These are phyloP conservation scores for Euphonia xanthogaster DNA, from an alignment of 2,797 vertebrate species.

Conservation along the genomic window DNA sequence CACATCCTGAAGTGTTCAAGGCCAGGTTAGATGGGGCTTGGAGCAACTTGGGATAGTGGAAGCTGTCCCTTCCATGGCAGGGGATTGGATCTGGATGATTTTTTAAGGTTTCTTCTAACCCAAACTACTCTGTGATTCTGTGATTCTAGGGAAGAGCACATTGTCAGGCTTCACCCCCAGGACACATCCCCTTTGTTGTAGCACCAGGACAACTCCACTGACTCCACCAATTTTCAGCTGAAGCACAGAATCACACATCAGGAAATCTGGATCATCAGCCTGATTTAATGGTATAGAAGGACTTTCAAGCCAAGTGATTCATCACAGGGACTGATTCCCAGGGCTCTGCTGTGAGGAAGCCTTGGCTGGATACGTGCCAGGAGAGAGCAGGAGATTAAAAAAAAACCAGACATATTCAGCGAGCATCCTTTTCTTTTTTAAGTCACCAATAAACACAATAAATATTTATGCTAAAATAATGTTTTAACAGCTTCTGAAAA, in stretches of 20 bases:
- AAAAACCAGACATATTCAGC: neutral
- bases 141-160: neutral
- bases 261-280: constrained; percentile 5
- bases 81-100: neutral
- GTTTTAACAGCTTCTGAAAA: neutral
- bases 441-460: neutral
- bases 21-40: accelerated
- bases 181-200: neutral
- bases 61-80: neutral
- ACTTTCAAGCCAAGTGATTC: neutral
- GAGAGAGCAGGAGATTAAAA: neutral
- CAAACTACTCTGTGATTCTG: neutral
- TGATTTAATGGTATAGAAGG: neutral
- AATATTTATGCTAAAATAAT: constrained; percentile 19
- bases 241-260: neutral
- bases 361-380: neutral
- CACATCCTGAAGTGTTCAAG: neutral
- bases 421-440: neutral
- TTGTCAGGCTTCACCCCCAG: neutral
- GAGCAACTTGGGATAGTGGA: accelerated
- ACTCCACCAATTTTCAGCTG: neutral
- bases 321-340: neutral
- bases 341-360: neutral
- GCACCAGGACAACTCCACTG: neutral
- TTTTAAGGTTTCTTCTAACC: neutral